Evolutionary conservation across 2,888 invertebrate species (phyloP), one percentile per base, ranked within the genome.

Genomic region (Drosophila histrio): DNA sequence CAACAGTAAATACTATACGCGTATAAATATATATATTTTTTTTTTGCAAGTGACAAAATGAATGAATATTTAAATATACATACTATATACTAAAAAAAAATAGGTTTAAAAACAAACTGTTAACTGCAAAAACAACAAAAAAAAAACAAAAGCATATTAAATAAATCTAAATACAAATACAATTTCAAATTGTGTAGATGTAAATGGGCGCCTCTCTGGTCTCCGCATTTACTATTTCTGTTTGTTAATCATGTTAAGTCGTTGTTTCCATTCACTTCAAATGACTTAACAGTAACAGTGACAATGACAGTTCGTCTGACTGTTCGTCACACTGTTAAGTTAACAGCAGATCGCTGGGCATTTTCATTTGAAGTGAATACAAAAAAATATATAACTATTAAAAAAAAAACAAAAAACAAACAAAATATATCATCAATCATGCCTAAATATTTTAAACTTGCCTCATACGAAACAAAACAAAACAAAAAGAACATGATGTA

Each of bases 151-250:
- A 62, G 39, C 30, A 64, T 52, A 73, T 72, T 77, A 53, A 77
- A 77, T 72, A 74, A 72, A 74, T 77, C 47, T 50, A 72, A 56
- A 53, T 72, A 70, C 75, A 58, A 72, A 59, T 70, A 70, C 71
- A 63, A 71, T 60, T 73, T 54, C 2, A 50, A 69, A 68, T 62
- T 62, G 68, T 34, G 38, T 32, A 47, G 49, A 26, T 46, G 47
- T 57, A 53, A 70, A 71, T 59, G 70, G 72, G 44, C 47, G 53
- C 43, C 41, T 30, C 15, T 39, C 56, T 56, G 64, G 54, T 65
- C 26, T 46, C 71, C 65, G 80, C 78, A 77, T 77, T 80, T 77
- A 77, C 62, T 28, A 39, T 67, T 71, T 79, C 43, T 49, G 52
- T 68, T 41, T 36, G 28, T 53, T 53, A 52, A 52, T 38, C 50